phyloP scores from a whole-genome alignment of 1,140 invertebrate genomes.

The Tenebrio molitor region DNA sequence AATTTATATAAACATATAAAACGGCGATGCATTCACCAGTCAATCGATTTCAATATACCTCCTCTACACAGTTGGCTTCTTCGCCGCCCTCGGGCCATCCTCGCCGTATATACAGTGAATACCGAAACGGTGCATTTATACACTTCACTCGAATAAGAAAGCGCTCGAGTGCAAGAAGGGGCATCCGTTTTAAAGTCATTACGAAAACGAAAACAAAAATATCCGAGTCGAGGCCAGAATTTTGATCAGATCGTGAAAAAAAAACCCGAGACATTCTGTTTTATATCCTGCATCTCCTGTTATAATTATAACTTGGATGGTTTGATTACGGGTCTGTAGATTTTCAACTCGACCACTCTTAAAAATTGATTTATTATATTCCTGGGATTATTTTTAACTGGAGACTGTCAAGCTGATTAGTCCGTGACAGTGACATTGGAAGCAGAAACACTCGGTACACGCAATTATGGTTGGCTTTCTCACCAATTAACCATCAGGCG shows the following conservation, averaged over 20 bases:
- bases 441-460: background rate
- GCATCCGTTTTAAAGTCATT: slow-evolving; percentile 43
- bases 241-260: too few relatives aligned
- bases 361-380: slow-evolving; percentile 12
- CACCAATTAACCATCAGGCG: too few relatives aligned
- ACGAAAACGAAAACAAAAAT: slow-evolving; percentile 22
- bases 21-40: slow-evolving; percentile 54
- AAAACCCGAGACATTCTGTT: too few relatives aligned
- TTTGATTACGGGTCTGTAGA: background rate
- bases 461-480: background rate
- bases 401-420: background rate
- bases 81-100: slow-evolving; percentile 44
- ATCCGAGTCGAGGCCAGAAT: background rate
- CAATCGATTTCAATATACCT: slow-evolving; percentile 58
- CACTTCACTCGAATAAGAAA: slow-evolving; percentile 1
- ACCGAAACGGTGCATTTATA: slow-evolving; percentile 24
- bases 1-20: slow-evolving; percentile 58
- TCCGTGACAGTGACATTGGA: slow-evolving; percentile 7
- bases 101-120: slow-evolving; percentile 36
- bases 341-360: background rate
- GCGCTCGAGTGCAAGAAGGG: slow-evolving; percentile 9
- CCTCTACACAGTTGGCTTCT: slow-evolving; percentile 50
- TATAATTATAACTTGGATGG: too few relatives aligned
- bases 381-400: background rate
- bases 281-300: too few relatives aligned